Evolutionary conservation across 2,113 vertebrate genomes (phyloP), one percentile per base, ranked within the genome.

Genomic region (Oenanthe melanoleuca): DNA sequence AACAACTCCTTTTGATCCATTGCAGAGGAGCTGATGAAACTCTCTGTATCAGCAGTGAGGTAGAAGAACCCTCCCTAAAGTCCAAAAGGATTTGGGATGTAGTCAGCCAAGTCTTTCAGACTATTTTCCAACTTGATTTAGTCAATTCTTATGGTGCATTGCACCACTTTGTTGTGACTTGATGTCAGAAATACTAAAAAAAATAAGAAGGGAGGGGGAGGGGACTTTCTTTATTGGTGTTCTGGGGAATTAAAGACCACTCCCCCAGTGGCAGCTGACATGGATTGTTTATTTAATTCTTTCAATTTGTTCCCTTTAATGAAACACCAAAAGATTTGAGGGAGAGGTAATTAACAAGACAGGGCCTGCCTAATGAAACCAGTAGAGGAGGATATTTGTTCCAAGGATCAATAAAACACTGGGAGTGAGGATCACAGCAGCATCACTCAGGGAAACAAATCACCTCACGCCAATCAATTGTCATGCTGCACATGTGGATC

Each of bases 251-350:
- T 97, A 78, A 94, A 88, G 92, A 78, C 52, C 31, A 52, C 44
- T 24, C 23, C 59, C 65, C 86, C 63, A 64, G 79, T 74, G 75
- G 93, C 95, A 94, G 90, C 93, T 97, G 95, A 95, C 91, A 94
- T 50, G 89, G 72, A 96, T 97, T 97, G 97, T 98, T 98, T 98
- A 97, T 98, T 98, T 98, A 98, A 98, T 98, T 98, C 97, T 97
- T 97, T 97, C 98, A 99, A 98, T 99, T 99, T 99, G 98, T 98
- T 97, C 97, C 91, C 96, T 97, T 98, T 98, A 98, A 98, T 98
- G 98, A 99, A 99, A 98, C 97, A 98, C 97, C 97, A 92, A 98
- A 98, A 98, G 98, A 98, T 99, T 98, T 98, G 97, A 98, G 97
- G 95, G 97, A 98, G 98, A 88, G 96, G 98, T 99, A 99, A 99